A percentile compares a stretch with the other conserved stretches of the same genome.
phyloP scores from a whole-genome alignment of 2,113 vertebrate genomes.

The Macrotus californicus region DNA sequence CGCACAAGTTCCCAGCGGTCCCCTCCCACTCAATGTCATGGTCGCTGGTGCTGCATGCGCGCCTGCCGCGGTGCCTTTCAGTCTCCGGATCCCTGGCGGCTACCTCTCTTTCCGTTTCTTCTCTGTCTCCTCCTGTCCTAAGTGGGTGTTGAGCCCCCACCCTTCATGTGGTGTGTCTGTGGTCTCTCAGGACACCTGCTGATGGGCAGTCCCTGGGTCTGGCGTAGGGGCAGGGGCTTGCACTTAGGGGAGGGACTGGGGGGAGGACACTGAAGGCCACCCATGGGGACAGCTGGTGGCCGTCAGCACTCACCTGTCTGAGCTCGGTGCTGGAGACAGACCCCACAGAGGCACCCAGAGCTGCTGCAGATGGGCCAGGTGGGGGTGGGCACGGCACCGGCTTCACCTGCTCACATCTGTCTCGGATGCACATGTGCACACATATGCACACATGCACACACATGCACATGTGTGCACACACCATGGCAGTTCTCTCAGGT shows the following conservation, averaged over 20 bases:
- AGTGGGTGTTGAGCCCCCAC: no score
- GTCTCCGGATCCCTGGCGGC: no score
- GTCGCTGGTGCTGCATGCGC: no score
- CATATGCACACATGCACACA: no score
- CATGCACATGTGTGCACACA: no score
- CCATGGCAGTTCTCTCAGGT: background rate
- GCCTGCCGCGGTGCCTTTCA: no score
- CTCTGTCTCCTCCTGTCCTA: no score
- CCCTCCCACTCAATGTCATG: no score
- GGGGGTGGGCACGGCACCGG: background rate
- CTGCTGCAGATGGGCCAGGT: background rate
- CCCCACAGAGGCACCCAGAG: background rate
- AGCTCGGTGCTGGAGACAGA: background rate
- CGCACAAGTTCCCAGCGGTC: no score
- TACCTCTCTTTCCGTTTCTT: no score
- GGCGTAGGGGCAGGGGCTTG: no score
- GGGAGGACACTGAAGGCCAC: background rate
- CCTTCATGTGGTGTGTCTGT: background rate
- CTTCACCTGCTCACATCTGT: background rate
- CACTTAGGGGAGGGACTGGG: background rate
- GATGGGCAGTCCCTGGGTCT: background rate
- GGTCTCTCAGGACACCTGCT: background rate
- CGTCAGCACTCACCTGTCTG: no score
- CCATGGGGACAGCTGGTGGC: background rate
- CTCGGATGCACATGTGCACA: accelerated